Evolutionary conservation across 2,113 vertebrate genomes (phyloP), one percentile per base, ranked within the genome.

Genomic region (Percina caprodes): DNA sequence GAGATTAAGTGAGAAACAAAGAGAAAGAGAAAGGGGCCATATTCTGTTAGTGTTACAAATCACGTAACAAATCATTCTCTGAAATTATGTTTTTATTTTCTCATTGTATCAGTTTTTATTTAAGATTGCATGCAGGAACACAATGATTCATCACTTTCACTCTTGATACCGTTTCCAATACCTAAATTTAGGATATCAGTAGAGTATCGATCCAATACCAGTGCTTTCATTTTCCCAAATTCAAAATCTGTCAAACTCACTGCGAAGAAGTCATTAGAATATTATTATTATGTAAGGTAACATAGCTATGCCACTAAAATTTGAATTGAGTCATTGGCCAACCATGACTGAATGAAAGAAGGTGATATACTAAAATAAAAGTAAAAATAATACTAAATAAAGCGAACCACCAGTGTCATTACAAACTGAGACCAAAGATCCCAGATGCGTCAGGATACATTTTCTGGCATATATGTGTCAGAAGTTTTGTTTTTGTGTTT

Each of bases 1-100:
- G 66, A 76, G 24, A 54, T 51, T 23, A 16, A 2, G 11, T 65
- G 56, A 79, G 49, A 77, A 70, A 59, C 18, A 59, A 42, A 1
- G 14, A 69, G 24, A 0, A 60, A 62, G 52, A 72, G 30, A 76
- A 59, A 52, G 13, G 4, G 63, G 24, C 33, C 23, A 69, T 26
- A 23, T 55, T 56, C n/a, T 52, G 45, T 55, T 39, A 42, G 9
- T 9, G 39, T 42, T 42, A 42, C 39, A 42, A 42, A 42, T 42
- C 39, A 42, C 2, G 39, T 42, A 10, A 30, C 51, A 65, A 39
- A 26, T 70, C 2, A 35, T 65, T 75, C 12, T 42, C 18, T 24
- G 24, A 18, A 24, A 78, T 62, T 55, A 14, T 46, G 2, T 45
- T 55, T 23, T 52, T 12, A 24, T 23, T 6, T 56, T 23, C 2